Evolutionary conservation across 2,888 invertebrate genomes (phyloP).

Genomic region (Dione vanillae): DNA sequence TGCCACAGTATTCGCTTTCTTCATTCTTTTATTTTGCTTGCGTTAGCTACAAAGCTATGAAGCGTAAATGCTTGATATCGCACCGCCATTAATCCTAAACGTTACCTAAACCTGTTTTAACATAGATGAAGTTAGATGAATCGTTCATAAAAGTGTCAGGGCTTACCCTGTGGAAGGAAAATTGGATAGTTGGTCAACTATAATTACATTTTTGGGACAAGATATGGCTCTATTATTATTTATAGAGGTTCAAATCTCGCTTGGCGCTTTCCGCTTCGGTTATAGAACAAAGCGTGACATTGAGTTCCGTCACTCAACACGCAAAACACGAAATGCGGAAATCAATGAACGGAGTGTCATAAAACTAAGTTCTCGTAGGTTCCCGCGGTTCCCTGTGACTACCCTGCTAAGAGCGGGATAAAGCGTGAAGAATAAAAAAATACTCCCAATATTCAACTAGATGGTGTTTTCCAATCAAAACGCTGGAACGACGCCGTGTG

Average conservation of each 20-base stretch:
- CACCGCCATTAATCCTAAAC: slow-evolving; percentile 44
- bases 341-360: too few relatives aligned
- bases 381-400: too few relatives aligned
- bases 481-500: background rate
- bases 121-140: slow-evolving; percentile 31
- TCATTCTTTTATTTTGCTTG: slow-evolving; percentile 31
- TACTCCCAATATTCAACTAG: background rate
- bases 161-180: background rate
- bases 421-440: too few relatives aligned
- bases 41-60: slow-evolving; percentile 43
- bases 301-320: too few relatives aligned
- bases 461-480: slow-evolving; percentile 8
- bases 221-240: too few relatives aligned
- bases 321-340: too few relatives aligned
- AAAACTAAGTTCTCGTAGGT: too few relatives aligned
- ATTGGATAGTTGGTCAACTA: background rate
- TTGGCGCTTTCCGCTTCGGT: too few relatives aligned
- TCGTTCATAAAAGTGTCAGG: slow-evolving; percentile 31
- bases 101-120: slow-evolving; percentile 33
- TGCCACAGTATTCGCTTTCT: background rate
- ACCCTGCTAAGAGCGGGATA: too few relatives aligned
- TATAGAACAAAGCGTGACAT: too few relatives aligned
- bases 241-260: too few relatives aligned
- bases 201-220: background rate
- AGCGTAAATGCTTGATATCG: slow-evolving; percentile 46